Evolutionary conservation across 2,888 invertebrate species (phyloP), one percentile per base, ranked within the genome.

Genomic region (Peribatodes rhomboidaria): DNA sequence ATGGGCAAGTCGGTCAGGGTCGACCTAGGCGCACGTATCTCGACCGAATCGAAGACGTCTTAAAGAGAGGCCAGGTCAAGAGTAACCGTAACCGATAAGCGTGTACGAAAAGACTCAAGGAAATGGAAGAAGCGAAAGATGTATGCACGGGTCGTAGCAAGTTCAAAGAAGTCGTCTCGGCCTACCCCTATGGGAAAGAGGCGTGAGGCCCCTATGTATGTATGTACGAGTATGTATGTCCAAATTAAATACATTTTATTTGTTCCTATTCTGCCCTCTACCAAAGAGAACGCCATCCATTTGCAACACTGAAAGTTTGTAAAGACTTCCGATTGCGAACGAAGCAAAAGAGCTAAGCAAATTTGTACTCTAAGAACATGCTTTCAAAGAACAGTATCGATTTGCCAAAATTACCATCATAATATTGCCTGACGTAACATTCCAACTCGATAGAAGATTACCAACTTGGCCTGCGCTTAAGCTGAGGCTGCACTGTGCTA

Each of bases 401-500:
- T 49, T 49, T 16, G 33, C 31, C 31, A 31, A 49, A 31, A 16
- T 16, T 9, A 31, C 14, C 49, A 37, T 50, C 14, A 49, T 14
- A n/a, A n/a, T n/a, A 31, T 14, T 37, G 13, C n/a, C 37, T 37
- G 37, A 31, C 27, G 27, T 42, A 31, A 41, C 54, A 39, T 22
- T 57, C 22, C 10, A 53, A 27, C 47, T 46, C 37, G 11, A 16
- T 58, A 39, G 11, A 49, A 49, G 49, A 57, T 57, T 47, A 47
- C 57, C 14, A 49, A 49, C 49, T 50, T 18, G 35, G 16, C 13
- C 0, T 50, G 50, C 20, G 9, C 7, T 20, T 7, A 13, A 31
- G 35, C 13, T 18, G 16, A 35, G 4, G 18, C 8, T 16, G 16
- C 33, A 35, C 35, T 10, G 18, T 18, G 33, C 2, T 4, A n/a